A percentile compares a stretch with the other conserved stretches of the same genome.
Evolutionary conservation across 2,113 vertebrate species (phyloP).

Genomic region (Atractosteus spatula): DNA sequence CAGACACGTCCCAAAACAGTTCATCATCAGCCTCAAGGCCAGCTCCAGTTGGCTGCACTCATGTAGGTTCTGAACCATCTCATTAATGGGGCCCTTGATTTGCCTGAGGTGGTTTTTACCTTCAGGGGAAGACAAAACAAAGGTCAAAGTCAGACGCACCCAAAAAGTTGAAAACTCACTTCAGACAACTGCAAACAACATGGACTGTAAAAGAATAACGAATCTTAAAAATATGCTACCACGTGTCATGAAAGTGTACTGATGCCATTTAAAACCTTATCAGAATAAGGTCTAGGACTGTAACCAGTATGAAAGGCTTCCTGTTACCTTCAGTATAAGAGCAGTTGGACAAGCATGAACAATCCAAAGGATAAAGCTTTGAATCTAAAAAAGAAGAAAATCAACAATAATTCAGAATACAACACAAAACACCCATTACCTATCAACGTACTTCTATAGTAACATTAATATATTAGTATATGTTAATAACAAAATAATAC

Average conservation of each 20-base stretch:
- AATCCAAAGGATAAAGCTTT: slow-evolving; percentile 77
- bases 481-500: too few species aligned
- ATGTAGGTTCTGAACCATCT: slow-evolving; percentile 79
- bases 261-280: background rate
- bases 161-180: background rate
- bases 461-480: too few species aligned
- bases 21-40: slow-evolving; percentile 70
- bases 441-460: background rate
- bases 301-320: too few species aligned
- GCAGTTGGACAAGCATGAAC: slow-evolving; percentile 77
- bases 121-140: slow-evolving; percentile 24
- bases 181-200: background rate
- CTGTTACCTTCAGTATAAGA: slow-evolving; percentile 70
- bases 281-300: too few species aligned
- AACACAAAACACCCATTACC: background rate
- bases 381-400: slow-evolving; percentile 63
- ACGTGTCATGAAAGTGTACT: too few species aligned
- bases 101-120: slow-evolving; percentile 67
- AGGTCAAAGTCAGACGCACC: background rate
- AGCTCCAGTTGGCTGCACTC: slow-evolving; percentile 89
- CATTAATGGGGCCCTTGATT: slow-evolving; percentile 61
- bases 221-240: too few species aligned
- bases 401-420: background rate
- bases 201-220: too few species aligned
- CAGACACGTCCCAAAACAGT: slow-evolving; percentile 74